phyloP scores from a whole-genome alignment of 1,140 invertebrate species.

The Eurosta solidaginis region DNA sequence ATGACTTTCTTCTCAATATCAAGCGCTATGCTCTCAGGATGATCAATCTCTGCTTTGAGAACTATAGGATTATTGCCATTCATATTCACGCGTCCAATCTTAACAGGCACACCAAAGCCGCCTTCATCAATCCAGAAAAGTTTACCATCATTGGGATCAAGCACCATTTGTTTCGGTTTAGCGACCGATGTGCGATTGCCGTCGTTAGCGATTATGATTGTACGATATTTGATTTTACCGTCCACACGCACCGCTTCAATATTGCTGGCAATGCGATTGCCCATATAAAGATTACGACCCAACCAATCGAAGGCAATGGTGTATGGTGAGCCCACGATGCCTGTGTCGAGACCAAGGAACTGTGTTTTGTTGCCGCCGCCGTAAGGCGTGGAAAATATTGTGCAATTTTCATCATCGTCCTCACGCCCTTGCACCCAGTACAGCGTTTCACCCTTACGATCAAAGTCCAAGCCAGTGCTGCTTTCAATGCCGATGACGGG shows the following conservation, averaged over 20 bases:
- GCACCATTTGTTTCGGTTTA: constrained; percentile 81
- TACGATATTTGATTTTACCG: constrained; percentile 80
- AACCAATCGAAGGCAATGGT: constrained; percentile 96
- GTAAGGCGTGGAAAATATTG: constrained; percentile 82
- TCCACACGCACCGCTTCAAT: constrained; percentile 91
- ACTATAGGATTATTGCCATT: constrained; percentile 82
- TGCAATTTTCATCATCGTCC: constrained; percentile 78
- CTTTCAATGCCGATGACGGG: constrained; percentile 90
- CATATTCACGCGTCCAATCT: constrained; percentile 93
- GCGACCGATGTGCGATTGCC: constrained; percentile 86
- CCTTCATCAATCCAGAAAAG: constrained; percentile 97
- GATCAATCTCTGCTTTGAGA: constrained; percentile 69
- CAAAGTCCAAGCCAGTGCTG: constrained; percentile 89
- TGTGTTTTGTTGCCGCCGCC: constrained; percentile 86
- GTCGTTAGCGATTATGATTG: constrained; percentile 88
- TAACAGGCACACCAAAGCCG: constrained; percentile 84
- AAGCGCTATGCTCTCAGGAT: constrained; percentile 82
- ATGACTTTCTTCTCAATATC: constrained; percentile 83
- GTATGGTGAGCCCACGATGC: constrained; percentile 88
- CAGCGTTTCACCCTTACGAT: constrained; percentile 78
- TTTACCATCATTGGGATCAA: constrained; percentile 90
- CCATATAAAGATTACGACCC: constrained; percentile 92
- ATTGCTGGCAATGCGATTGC: constrained; percentile 88
- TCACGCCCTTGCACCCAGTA: constrained; percentile 85
- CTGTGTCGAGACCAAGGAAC: constrained; percentile 77